A percentile compares a stretch with the other conserved stretches of the same genome.
These are phyloP conservation scores for Nasonia longicornis DNA, from an alignment of 1,140 invertebrate genomes.

Conservation along the genomic window DNA sequence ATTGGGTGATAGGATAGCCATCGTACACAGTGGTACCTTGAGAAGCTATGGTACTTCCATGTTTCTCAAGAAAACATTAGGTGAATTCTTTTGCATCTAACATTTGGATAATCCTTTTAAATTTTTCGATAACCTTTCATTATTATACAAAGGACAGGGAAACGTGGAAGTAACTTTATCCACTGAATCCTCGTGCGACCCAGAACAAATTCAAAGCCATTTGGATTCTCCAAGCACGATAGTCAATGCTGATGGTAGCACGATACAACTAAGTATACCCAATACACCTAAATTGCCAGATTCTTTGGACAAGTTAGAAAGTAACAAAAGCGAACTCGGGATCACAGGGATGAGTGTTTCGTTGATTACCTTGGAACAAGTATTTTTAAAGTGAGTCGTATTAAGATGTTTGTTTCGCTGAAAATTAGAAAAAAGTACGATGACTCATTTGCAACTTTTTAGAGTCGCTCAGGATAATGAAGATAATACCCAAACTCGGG, in stretches of 20 bases:
- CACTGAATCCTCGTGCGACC: constrained; percentile 56
- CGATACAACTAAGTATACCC: constrained; percentile 66
- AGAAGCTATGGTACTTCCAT: constrained; percentile 87
- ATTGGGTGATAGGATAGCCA: constrained; percentile 91
- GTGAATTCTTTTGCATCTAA: constrained; percentile 64
- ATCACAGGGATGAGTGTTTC: constrained; percentile 83
- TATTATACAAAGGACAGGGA: constrained; percentile 55
- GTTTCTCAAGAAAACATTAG: constrained; percentile 88
- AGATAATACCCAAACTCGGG: constrained; percentile 50
- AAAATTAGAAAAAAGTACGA: not conserved
- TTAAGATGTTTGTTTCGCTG: not conserved
- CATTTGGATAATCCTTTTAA: not conserved
- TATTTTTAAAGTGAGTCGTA: constrained; percentile 8
- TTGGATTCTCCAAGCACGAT: constrained; percentile 55
- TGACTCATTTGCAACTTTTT: not conserved
- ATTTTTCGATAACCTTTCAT: not conserved
- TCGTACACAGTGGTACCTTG: constrained; percentile 85
- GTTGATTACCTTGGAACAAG: constrained; percentile 85
- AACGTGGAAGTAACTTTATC: constrained; percentile 65
- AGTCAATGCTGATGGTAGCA: constrained; percentile 55
- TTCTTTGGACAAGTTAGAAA: constrained; percentile 77
- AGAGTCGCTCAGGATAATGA: constrained; percentile 59
- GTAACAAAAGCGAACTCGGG: constrained; percentile 71
- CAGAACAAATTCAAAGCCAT: constrained; percentile 53
- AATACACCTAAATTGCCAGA: constrained; percentile 69